Conservation (phyloP, 1,140 invertebrate species). For the Sinella curviseta region DNA sequence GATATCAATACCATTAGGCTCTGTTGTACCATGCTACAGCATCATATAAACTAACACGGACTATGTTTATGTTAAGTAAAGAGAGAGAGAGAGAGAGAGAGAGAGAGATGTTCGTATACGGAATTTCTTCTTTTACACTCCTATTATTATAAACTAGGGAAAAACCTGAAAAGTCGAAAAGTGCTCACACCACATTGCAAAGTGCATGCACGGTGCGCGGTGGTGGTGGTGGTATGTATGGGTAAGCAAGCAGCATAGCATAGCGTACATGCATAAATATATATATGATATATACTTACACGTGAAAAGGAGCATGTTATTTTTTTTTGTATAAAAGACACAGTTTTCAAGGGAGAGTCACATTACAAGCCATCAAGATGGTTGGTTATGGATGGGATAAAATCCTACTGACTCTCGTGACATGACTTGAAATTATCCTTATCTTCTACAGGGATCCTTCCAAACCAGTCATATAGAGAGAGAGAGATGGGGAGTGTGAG, state of each 20-base stretch:
- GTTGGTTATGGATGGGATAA: constrained; percentile 19
- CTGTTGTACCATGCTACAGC: no score
- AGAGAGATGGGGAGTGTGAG: no score
- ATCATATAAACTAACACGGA: no score
- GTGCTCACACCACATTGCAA: constrained; percentile 6
- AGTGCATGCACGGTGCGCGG: no score
- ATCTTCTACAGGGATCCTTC: background rate
- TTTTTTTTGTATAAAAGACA: constrained; percentile 18
- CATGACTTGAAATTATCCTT: constrained; percentile 22
- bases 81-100: background rate
- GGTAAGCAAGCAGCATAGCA: background rate
- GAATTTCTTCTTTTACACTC: background rate
- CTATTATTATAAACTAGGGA: background rate
- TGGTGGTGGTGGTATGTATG: background rate
- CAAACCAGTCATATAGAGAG: no score
- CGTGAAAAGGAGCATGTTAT: no score
- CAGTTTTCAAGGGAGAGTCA: background rate
- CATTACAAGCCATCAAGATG: constrained; percentile 21
- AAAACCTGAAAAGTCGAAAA: constrained; percentile 18
- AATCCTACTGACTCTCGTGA: constrained; percentile 18
- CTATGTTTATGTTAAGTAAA: background rate
- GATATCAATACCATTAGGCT: background rate
- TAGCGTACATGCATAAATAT: background rate
- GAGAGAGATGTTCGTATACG: background rate
- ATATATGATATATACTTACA: no score